These are phyloP conservation scores for Scomber colias DNA, from an alignment of 2,113 vertebrate species.

Conservation along the genomic window DNA sequence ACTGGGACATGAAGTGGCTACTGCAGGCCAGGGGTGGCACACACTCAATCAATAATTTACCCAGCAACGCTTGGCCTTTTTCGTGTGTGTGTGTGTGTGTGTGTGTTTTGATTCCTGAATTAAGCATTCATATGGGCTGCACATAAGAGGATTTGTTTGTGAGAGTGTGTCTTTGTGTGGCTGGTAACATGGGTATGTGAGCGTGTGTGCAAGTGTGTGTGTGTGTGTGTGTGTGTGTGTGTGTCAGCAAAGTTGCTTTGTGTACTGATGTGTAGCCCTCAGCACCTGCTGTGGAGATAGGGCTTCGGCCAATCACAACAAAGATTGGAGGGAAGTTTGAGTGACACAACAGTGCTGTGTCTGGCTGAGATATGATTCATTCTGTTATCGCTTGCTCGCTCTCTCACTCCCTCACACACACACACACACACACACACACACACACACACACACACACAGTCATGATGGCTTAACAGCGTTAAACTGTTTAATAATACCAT, in stretches of 20 bases:
- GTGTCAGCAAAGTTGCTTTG: slow-evolving; percentile 51
- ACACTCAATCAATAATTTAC: slow-evolving; percentile 68
- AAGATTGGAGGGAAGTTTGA: slow-evolving; percentile 76
- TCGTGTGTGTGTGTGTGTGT: not conserved
- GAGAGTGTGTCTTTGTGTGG: slow-evolving; percentile 39
- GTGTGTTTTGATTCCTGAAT: slow-evolving; percentile 39
- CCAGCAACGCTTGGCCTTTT: slow-evolving; percentile 31
- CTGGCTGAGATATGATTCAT: slow-evolving; percentile 82
- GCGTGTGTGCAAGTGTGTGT: slow-evolving; percentile 13
- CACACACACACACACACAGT: not conserved
- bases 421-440: slow-evolving; percentile 16
- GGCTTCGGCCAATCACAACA: slow-evolving; percentile 65
- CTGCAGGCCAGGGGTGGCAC: slow-evolving; percentile 61
- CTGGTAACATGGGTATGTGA: slow-evolving; percentile 8
- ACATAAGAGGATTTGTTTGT: slow-evolving; percentile 60
- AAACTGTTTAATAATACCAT: slow-evolving; percentile 44
- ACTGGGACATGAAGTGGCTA: slow-evolving; percentile 64
- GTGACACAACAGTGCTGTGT: slow-evolving; percentile 72
- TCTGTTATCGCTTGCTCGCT: slow-evolving; percentile 61
- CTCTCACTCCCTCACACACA: not conserved
- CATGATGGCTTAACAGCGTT: slow-evolving; percentile 38
- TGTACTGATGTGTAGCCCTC: slow-evolving; percentile 59
- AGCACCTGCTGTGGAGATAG: slow-evolving; percentile 74
- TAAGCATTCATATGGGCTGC: slow-evolving; percentile 58
- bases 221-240: slow-evolving; percentile 17